Evolutionary conservation across 2,888 invertebrate genomes (phyloP), one percentile per base, ranked within the genome.

Genomic region (Marasmarcha lunaedactyla): DNA sequence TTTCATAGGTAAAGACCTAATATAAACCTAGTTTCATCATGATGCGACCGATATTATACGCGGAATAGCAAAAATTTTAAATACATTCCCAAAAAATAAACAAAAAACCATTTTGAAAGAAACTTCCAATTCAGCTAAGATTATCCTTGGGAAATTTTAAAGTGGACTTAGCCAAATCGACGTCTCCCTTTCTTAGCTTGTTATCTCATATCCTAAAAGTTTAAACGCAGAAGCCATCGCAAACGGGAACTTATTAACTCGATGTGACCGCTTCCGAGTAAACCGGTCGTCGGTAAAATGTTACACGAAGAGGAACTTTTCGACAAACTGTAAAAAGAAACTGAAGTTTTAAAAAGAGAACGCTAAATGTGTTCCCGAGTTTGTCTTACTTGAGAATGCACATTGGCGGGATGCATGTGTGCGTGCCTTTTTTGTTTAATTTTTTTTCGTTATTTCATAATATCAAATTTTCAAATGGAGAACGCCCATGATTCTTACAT

Each of bases 181-280:
- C 66, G 69, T 70, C 73, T 71, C 66, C 67, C 66, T 74, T 73
- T 72, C 74, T 71, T 69, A 74, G 71, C 77, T 79, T 78, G 79
- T 79, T 83, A 83, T 81, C 81, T 81, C 72, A 74, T 76, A 79
- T 78, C 81, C 81, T 69, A 81, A 81, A 83, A 83, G 79, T 83
- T 83, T 77, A 78, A 81, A 81, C 71, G 76, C 68, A 71, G 67
- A 63, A 73, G 77, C 81, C 70, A 81, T 81, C 76, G 72, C 30
- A 67, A 78, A 71, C 73, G 67, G 69, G 69, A 83, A 83, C 83
- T 81, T 83, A 83, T 83, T 83, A 83, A 81, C 81, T 81, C 71
- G 78, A 81, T 76, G 81, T 68, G 83, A 83, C 79, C 77, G 77
- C 69, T 64, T 34, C 62, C 68, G 71, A 62, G 61, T 71, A 73